A percentile compares a stretch with the other conserved stretches of the same genome.
phyloP scores from a whole-genome alignment of 2,797 vertebrate genomes.

The Enteromius mattozi region DNA sequence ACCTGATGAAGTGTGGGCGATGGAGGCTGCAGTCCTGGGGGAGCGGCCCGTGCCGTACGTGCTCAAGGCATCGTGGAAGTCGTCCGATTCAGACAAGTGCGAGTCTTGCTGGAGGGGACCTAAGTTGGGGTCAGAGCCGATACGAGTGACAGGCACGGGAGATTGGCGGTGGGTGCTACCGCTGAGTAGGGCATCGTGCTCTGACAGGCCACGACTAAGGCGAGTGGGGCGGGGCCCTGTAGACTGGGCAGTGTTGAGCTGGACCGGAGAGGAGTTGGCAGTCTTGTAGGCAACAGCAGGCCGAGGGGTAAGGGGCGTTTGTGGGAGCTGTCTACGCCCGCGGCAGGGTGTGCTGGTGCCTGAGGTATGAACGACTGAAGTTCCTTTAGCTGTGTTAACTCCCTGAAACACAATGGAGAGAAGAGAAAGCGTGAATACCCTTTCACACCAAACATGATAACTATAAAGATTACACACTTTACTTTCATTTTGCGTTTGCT shows the following conservation, averaged over 20 bases:
- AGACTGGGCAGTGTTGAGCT: conserved; percentile 69
- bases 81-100: conserved; percentile 83
- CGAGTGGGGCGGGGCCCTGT: conserved; percentile 79
- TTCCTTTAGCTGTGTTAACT: conserved; percentile 82
- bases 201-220: conserved; percentile 89
- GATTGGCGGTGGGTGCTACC: conserved; percentile 70
- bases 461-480: too few relatives aligned
- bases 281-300: conserved; percentile 96
- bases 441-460: too few relatives aligned
- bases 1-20: conserved; percentile 65
- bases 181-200: conserved; percentile 85
- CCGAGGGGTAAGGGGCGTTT: conserved; percentile 94
- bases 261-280: conserved; percentile 89
- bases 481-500: too few relatives aligned
- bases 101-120: conserved; percentile 74
- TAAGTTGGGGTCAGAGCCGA: conserved; percentile 88
- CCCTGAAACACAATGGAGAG: conserved; percentile 79
- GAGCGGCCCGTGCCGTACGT: conserved; percentile 83
- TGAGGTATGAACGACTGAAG: conserved; percentile 82
- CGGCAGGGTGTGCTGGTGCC: conserved; percentile 88
- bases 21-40: conserved; percentile 80
- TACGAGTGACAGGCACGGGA: conserved; percentile 80
- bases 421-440: neutral
- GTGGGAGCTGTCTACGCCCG: conserved; percentile 92
- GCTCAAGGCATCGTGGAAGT: conserved; percentile 91